A percentile compares a stretch with the other conserved stretches of the same genome.
Evolutionary conservation across 2,113 vertebrate genomes (phyloP).

Genomic region (Megalops atlanticus): DNA sequence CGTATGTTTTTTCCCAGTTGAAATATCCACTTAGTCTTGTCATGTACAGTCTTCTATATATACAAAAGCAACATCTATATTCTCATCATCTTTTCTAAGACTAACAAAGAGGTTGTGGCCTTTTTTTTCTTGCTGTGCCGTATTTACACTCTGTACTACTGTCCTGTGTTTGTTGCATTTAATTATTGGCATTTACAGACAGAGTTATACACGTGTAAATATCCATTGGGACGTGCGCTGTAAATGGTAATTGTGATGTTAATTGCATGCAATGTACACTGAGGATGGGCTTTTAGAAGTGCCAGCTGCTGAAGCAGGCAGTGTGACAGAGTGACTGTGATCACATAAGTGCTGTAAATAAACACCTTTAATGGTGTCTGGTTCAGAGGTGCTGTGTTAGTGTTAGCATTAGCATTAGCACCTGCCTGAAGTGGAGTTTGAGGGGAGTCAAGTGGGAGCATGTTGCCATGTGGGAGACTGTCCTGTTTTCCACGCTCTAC

Average conservation of each 20-base stretch:
- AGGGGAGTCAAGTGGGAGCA: not conserved
- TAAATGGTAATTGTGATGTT: not conserved
- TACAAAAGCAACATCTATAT: no score
- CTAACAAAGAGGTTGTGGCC: no score
- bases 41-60: no score
- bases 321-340: not conserved
- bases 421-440: not conserved
- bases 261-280: not conserved
- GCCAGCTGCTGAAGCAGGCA: not conserved
- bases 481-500: not conserved
- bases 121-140: no score
- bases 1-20: no score
- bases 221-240: not conserved
- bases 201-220: not conserved
- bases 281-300: not conserved
- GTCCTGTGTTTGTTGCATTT: not conserved
- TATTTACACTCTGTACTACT: no score
- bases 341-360: not conserved
- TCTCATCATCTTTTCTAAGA: no score
- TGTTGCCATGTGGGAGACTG: not conserved
- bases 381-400: not conserved
- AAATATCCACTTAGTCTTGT: no score
- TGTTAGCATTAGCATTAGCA: not conserved
- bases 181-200: not conserved
- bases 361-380: not conserved